Percentiles rank a stretch among this genome's conserved stretches.
Conservation (phyloP, 2,113 vertebrate species). For the Dolichotis patagonum region DNA sequence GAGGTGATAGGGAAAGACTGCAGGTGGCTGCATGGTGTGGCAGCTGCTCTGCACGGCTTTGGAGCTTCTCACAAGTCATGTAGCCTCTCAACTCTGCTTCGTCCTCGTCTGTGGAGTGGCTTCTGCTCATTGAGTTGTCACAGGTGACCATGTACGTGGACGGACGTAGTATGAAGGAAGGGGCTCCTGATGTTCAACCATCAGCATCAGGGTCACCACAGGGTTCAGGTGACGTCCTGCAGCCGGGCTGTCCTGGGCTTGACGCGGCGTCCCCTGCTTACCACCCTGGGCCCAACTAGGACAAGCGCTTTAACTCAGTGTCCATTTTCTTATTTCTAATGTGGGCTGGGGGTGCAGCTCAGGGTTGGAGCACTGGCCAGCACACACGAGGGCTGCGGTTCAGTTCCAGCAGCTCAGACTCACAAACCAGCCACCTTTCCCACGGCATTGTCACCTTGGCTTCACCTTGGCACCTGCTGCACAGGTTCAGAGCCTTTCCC, state of each 20-base stretch:
- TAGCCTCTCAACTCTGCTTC: neutral
- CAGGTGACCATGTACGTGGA: rapidly evolving
- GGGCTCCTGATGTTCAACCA: rapidly evolving
- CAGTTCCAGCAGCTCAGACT: no score
- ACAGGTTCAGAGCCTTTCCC: neutral
- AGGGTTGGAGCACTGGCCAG: neutral
- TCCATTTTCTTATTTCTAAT: neutral
- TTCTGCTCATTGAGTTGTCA: rapidly evolving
- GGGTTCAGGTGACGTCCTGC: neutral
- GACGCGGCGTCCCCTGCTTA: neutral
- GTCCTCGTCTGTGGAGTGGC: neutral
- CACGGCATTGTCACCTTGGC: neutral
- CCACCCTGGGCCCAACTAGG: neutral
- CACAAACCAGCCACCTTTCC: neutral
- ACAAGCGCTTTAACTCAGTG: neutral
- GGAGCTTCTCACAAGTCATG: rapidly evolving
- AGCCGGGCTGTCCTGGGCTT: rapidly evolving
- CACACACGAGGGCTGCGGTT: neutral
- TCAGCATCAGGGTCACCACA: neutral
- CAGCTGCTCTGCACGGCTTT: neutral
- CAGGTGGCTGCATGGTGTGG: neutral
- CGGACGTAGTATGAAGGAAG: rapidly evolving
- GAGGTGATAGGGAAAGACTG: neutral
- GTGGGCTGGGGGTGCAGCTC: neutral
- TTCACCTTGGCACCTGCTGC: neutral